Conservation (phyloP, 2,888 invertebrate species). For the Anoncus sp. region DNA sequence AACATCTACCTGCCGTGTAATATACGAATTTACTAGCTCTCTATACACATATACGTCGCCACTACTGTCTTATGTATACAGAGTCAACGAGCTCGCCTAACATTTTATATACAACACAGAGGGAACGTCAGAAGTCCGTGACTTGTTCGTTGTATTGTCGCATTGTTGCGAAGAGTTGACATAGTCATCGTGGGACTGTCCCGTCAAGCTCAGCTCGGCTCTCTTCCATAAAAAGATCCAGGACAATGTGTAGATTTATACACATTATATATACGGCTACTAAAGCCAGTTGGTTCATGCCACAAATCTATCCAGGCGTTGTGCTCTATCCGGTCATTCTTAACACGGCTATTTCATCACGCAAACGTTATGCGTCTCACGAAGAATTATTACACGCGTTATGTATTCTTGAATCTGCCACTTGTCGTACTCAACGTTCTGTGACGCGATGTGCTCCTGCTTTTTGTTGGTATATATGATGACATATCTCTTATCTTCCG, state of each 20-base stretch:
- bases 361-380: slow-evolving; percentile 15
- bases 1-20: slow-evolving; percentile 34
- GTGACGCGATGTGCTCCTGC: slow-evolving; percentile 37
- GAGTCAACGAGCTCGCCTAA: slow-evolving; percentile 7
- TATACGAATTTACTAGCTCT: slow-evolving; percentile 23
- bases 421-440: slow-evolving; percentile 52
- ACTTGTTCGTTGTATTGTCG: slow-evolving; percentile 43
- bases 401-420: slow-evolving; percentile 18
- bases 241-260: slow-evolving; percentile 68
- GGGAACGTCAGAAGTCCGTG: slow-evolving; percentile 27
- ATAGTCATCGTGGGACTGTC: slow-evolving; percentile 77
- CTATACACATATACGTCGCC: slow-evolving; percentile 16
- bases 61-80: not conserved
- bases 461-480: not conserved
- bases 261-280: slow-evolving; percentile 19
- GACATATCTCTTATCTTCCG: not conserved
- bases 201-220: slow-evolving; percentile 57
- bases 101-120: slow-evolving; percentile 5
- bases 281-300: slow-evolving; percentile 29
- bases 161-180: slow-evolving; percentile 64
- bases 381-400: slow-evolving; percentile 38
- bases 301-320: slow-evolving; percentile 35
- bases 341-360: slow-evolving; percentile 37
- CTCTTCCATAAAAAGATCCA: slow-evolving; percentile 69
- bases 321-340: slow-evolving; percentile 46